Evolutionary conservation across 2,888 invertebrate species (phyloP).

Genomic region (Torymus aiolomorphi): DNA sequence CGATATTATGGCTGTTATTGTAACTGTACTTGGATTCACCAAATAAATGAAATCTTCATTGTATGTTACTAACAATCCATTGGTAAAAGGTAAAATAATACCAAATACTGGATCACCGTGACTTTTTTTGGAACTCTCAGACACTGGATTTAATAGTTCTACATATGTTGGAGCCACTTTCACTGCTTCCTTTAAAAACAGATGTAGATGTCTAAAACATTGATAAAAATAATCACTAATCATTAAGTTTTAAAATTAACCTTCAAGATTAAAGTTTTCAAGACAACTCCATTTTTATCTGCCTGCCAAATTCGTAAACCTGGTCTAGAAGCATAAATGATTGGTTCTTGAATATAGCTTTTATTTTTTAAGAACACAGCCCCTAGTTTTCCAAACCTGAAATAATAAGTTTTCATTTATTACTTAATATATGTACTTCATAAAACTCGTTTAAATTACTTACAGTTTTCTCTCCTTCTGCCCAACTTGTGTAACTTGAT

Average conservation of each 20-base stretch:
- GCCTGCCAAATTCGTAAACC: conserved; percentile 91
- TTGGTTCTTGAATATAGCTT: conserved; percentile 77
- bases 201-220: conserved; percentile 16
- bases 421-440: conserved; percentile 21
- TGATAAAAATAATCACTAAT: conserved; percentile 9
- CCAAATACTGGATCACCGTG: conserved; percentile 81
- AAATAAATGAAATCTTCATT: conserved; percentile 84
- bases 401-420: neutral
- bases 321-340: conserved; percentile 87
- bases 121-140: conserved; percentile 73
- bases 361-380: conserved; percentile 79
- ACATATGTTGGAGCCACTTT: conserved; percentile 78
- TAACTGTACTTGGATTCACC: conserved; percentile 81
- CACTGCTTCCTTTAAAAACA: conserved; percentile 68
- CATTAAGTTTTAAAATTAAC: conserved; percentile 72
- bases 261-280: conserved; percentile 90
- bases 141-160: conserved; percentile 84
- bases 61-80: conserved; percentile 85
- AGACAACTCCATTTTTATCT: conserved; percentile 85
- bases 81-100: conserved; percentile 81
- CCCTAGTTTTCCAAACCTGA: conserved; percentile 81
- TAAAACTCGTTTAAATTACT: conserved; percentile 58
- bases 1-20: conserved; percentile 70
- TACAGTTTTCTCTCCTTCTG: conserved; percentile 91
- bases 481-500: conserved; percentile 88